Conservation (phyloP, 23 tunicate species). For the Ascidia mentula region DNA sequence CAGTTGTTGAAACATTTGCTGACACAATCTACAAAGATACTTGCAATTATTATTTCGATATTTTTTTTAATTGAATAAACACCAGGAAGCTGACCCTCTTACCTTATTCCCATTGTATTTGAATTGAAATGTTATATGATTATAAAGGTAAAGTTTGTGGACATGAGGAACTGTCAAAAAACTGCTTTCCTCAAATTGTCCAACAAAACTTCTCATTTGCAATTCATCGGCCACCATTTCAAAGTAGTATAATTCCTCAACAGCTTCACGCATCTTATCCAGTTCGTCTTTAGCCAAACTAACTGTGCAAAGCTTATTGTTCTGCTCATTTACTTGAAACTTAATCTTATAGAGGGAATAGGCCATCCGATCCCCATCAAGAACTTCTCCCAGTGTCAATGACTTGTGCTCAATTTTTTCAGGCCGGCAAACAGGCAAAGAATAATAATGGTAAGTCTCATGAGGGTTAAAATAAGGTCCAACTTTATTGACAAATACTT, state of each 20-base stretch:
- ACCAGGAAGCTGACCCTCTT: background rate
- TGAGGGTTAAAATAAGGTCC: conserved; percentile 99
- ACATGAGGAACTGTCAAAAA: conserved; percentile 88
- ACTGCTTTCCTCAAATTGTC: conserved; percentile 81
- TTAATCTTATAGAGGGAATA: conserved; percentile 74
- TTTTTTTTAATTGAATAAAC: too few species aligned
- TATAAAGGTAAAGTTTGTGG: conserved; percentile 65
- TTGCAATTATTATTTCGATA: too few species aligned
- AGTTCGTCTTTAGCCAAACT: conserved; percentile 53
- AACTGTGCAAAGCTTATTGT: conserved; percentile 50
- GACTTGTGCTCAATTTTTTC: conserved; percentile 82
- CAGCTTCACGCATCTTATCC: conserved; percentile 60
- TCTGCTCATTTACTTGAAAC: conserved; percentile 35
- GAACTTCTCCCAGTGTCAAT: conserved; percentile 87
- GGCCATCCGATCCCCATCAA: conserved; percentile 98
- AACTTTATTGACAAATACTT: conserved; percentile 94
- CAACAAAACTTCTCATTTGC: conserved; percentile 83
- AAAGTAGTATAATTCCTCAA: conserved; percentile 94
- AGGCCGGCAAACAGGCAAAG: conserved; percentile 94
- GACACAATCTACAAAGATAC: conserved; percentile 58
- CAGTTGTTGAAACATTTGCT: conserved; percentile 68
- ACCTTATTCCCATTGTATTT: conserved; percentile 85
- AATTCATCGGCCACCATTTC: conserved; percentile 92
- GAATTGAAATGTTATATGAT: conserved; percentile 68
- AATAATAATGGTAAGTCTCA: conserved; percentile 96